phyloP scores from a whole-genome alignment of 2,797 vertebrate species.

The Arctocebus calabarensis region DNA sequence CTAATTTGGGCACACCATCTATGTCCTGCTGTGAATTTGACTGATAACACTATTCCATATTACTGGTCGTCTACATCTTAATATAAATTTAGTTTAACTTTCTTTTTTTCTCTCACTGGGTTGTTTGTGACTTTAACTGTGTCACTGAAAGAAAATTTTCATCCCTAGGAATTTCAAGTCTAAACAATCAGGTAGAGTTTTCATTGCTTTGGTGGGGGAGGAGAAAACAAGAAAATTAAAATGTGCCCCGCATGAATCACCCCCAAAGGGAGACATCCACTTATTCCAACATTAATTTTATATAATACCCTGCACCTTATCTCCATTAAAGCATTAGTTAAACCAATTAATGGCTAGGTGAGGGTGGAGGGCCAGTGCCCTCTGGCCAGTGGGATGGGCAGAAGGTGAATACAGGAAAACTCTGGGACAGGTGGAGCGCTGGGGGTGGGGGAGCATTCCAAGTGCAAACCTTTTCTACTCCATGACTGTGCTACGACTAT shows the following conservation, averaged over 20 bases:
- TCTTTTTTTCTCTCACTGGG: slow-evolving; percentile 27
- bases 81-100: slow-evolving; percentile 57
- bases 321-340: background rate
- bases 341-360: background rate
- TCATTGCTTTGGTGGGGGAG: background rate
- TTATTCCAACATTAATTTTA: slow-evolving; percentile 17
- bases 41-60: slow-evolving; percentile 36
- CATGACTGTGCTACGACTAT: background rate
- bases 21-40: slow-evolving; percentile 66
- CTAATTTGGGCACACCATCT: slow-evolving; percentile 66
- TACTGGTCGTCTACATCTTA: slow-evolving; percentile 35
- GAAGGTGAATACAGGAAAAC: background rate
- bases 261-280: background rate
- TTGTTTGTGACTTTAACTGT: slow-evolving; percentile 21
- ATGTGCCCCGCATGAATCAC: background rate
- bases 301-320: background rate
- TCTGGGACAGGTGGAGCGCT: rapidly evolving
- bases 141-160: background rate
- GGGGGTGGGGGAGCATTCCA: background rate
- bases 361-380: background rate
- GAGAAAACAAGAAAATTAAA: slow-evolving; percentile 10
- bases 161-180: slow-evolving; percentile 1
- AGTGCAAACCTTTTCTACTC: background rate
- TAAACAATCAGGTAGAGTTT: slow-evolving; percentile 32
- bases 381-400: background rate